Evolutionary conservation across 35 echinoderm and acorn worm species (phyloP).

Genomic region (Ptychodera flava): DNA sequence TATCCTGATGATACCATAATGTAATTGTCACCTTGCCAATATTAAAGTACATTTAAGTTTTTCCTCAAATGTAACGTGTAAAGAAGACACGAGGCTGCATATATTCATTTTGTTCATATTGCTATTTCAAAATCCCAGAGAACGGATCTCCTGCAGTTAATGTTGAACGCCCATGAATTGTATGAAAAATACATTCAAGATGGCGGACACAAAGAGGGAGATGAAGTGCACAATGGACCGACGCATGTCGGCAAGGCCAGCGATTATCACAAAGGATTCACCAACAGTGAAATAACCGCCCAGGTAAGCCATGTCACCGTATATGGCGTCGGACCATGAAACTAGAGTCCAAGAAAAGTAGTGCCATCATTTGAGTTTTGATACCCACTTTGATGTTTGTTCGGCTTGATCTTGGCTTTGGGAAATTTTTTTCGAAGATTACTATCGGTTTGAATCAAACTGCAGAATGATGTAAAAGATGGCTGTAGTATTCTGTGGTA

Average conservation of each 20-base stretch:
- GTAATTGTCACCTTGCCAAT: too few species aligned
- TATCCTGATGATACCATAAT: too few species aligned
- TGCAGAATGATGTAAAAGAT: not conserved
- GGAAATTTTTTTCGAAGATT: not conserved
- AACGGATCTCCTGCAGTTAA: conserved; percentile 8
- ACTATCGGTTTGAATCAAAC: not conserved
- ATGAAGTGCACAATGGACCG: too few species aligned
- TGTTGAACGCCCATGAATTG: not conserved
- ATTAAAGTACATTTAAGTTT: too few species aligned
- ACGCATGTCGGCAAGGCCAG: too few species aligned
- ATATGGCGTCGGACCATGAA: not conserved
- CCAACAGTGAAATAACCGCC: conserved; percentile 6
- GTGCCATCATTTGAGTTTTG: not conserved
- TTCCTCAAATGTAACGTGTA: too few species aligned
- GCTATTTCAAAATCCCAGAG: not conserved
- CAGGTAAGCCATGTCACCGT: not conserved
- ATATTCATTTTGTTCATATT: too few species aligned
- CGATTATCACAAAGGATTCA: too few species aligned
- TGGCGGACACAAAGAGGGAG: too few species aligned
- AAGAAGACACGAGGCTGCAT: too few species aligned
- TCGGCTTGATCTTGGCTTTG: not conserved
- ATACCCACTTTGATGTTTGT: not conserved
- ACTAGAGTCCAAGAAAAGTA: not conserved
- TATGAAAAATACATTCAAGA: not conserved
- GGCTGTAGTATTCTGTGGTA: too few species aligned